Percentiles rank a stretch among this genome's conserved stretches.
phyloP scores from a whole-genome alignment of 2,113 vertebrate genomes.

The Hemibagrus wyckioides region DNA sequence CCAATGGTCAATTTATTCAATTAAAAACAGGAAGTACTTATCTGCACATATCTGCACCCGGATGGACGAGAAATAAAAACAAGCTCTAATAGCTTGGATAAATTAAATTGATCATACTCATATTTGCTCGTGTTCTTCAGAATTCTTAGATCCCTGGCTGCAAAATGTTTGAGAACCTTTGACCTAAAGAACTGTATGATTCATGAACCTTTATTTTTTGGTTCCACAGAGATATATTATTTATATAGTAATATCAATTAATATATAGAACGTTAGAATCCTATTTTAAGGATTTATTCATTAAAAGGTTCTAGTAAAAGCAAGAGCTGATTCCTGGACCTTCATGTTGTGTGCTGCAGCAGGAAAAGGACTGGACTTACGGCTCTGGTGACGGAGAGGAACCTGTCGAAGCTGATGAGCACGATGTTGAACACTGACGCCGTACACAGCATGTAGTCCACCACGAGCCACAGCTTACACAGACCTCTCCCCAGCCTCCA shows the following conservation, averaged over 20 bases:
- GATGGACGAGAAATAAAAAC: no score
- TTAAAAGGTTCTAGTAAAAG: background rate
- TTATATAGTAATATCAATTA: no score
- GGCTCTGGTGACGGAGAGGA: conserved; percentile 73
- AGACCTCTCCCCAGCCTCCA: conserved; percentile 71
- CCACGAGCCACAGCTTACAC: conserved; percentile 75
- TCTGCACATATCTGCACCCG: no score
- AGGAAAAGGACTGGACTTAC: conserved; percentile 55
- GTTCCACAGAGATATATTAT: no score
- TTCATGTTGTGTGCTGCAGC: background rate
- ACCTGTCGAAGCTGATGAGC: conserved; percentile 78
- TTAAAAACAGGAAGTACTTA: no score
- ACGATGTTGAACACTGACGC: conserved; percentile 78
- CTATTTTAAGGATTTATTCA: background rate
- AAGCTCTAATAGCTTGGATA: background rate
- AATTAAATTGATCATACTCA: background rate
- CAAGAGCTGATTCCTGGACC: background rate
- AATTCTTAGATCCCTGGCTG: background rate
- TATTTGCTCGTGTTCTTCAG: background rate
- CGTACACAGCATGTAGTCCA: conserved; percentile 75
- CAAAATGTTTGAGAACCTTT: background rate
- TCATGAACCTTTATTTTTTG: background rate
- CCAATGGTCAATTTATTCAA: background rate
- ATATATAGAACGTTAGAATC: no score
- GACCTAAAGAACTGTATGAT: no score